phyloP scores from a whole-genome alignment of 2,113 vertebrate species.

The Dipodomys stephensi region DNA sequence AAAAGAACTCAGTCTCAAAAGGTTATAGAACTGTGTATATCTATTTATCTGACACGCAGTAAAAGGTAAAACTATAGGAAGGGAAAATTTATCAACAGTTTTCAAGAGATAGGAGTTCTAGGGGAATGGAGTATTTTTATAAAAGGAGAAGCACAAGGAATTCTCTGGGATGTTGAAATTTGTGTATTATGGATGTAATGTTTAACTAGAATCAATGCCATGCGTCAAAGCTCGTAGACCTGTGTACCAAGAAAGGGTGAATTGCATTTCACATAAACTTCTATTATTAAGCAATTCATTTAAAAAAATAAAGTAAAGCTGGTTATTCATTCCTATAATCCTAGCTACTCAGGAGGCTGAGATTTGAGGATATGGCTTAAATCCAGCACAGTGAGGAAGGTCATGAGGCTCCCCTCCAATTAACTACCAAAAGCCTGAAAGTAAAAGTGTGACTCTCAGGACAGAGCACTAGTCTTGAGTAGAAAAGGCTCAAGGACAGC shows the following conservation, averaged over 20 bases:
- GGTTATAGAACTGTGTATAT: not conserved
- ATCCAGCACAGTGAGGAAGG: no score
- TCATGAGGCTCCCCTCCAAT: no score
- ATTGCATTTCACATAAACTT: not conserved
- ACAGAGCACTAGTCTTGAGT: no score
- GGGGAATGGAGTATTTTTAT: not conserved
- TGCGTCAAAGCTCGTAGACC: not conserved
- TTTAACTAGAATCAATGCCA: fast-evolving
- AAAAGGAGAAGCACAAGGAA: not conserved
- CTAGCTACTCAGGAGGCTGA: no score
- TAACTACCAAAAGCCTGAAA: no score
- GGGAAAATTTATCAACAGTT: no score
- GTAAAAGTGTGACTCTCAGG: no score
- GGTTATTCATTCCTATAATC: no score
- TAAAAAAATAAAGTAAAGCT: no score
- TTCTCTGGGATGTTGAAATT: not conserved
- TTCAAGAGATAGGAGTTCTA: no score
- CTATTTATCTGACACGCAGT: not conserved
- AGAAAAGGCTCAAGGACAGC: no score
- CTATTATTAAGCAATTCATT: not conserved
- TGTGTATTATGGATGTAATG: not conserved
- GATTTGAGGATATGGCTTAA: no score
- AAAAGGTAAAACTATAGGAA: not conserved
- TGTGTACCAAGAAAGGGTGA: not conserved
- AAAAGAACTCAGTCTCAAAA: not conserved